Evolutionary conservation across 2,113 vertebrate genomes (phyloP).

Genomic region (Syngnathus floridae): DNA sequence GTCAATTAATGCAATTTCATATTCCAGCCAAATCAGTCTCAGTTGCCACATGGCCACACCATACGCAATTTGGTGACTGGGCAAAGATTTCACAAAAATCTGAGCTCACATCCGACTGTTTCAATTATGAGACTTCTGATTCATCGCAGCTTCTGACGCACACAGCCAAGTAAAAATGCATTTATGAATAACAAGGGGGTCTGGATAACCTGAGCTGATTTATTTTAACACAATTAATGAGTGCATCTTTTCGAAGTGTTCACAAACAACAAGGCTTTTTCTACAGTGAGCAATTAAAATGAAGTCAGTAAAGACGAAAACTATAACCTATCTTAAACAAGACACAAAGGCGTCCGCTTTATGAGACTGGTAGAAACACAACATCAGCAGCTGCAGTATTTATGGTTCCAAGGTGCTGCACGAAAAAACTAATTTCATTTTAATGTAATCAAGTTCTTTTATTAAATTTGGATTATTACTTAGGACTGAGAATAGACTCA

Average conservation of each 20-base stretch:
- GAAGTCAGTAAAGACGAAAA: too few species aligned
- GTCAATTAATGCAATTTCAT: background rate
- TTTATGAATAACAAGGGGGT: background rate
- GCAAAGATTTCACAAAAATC: constrained; percentile 55
- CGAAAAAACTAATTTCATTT: background rate
- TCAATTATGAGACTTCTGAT: constrained; percentile 52
- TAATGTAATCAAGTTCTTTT: background rate
- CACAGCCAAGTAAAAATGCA: background rate
- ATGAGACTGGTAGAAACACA: too few species aligned
- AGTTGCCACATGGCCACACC: constrained; percentile 58
- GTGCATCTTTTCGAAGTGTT: background rate
- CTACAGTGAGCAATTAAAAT: too few species aligned
- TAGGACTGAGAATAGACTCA: too few species aligned
- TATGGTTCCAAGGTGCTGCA: background rate
- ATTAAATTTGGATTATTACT: background rate
- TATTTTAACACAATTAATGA: too few species aligned
- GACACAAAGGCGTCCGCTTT: too few species aligned
- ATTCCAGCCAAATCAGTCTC: constrained; percentile 11
- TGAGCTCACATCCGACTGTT: constrained; percentile 59
- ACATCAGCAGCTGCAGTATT: background rate
- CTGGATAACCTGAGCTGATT: too few species aligned
- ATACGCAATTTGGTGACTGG: constrained; percentile 43
- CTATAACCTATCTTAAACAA: too few species aligned
- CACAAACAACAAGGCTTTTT: too few species aligned
- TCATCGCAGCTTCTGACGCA: background rate